Conservation (phyloP, 2,888 invertebrate genomes). For the Cephus nigrinus region DNA sequence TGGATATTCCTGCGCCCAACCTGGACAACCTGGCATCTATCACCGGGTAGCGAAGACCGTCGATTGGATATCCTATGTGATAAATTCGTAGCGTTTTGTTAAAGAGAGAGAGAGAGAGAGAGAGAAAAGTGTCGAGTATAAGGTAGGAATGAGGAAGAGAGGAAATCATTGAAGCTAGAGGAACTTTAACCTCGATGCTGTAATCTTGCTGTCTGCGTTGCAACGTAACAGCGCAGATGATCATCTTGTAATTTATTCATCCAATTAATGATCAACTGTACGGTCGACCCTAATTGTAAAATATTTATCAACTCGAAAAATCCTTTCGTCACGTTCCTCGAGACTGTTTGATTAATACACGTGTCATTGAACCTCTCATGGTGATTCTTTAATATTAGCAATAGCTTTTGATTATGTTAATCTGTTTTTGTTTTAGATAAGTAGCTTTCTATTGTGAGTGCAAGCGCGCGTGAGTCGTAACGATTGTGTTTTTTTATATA, state of each 20-base stretch:
- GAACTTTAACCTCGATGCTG: not conserved
- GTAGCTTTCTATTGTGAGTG: not conserved
- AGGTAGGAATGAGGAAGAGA: not conserved
- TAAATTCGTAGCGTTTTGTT: constrained; percentile 65
- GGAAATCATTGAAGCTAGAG: not conserved
- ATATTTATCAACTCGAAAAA: not conserved
- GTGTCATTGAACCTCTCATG: not conserved
- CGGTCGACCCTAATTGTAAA: not conserved
- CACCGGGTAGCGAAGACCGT: constrained; percentile 93
- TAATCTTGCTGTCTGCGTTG: not conserved
- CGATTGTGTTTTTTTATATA: not conserved
- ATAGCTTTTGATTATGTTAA: not conserved
- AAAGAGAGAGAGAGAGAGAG: not conserved
- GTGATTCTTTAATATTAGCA: not conserved
- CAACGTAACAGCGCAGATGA: not conserved
- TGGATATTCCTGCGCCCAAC: constrained; percentile 93
- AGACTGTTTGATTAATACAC: not conserved
- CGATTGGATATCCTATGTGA: constrained; percentile 86
- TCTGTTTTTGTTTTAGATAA: not conserved
- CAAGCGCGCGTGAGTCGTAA: not conserved
- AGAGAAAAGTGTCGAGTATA: not conserved
- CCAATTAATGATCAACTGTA: not conserved
- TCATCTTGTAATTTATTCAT: not conserved
- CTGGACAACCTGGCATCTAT: constrained; percentile 94
- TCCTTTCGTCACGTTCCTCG: not conserved